Evolutionary conservation across 2,888 invertebrate species (phyloP), one percentile per base, ranked within the genome.

Genomic region (Colletes collaris): DNA sequence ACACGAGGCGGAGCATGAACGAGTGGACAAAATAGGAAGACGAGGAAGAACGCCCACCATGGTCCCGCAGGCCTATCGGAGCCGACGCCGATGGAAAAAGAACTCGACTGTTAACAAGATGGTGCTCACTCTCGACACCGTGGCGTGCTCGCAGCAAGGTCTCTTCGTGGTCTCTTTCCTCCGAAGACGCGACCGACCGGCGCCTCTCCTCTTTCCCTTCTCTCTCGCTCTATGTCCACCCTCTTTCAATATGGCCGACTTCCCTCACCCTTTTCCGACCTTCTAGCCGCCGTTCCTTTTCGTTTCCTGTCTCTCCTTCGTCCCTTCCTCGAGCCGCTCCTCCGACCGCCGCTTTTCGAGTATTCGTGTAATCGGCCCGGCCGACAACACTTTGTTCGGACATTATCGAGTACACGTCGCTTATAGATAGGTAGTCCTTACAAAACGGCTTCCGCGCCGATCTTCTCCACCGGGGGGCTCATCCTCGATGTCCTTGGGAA

Each of bases 71-170:
- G 90, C 91, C 91, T 90, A 90, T 90, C 91, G 89, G 87, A 86
- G 85, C 86, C 88, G 87, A 85, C 89, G 89, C 85, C 89, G 90
- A 90, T 89, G 91, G 86, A 85, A 90, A 91, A 91, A 90, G 87
- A 91, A 90, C 90, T 88, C 86, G 88, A 83, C 90, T 90, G 91
- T 91, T 90, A 91, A 91, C 91, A 91, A 91, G 91, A 91, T 91
- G 91, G 91, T 91, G 91, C 88, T 90, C 88, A 87, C 87, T 87
- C 86, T 86, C 85, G 81, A 86, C 86, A 86, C 81, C 76, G 84
- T 79, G 67, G 70, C 70, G 63, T 76, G 84, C 72, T 78, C 83
- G 78, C 84, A 67, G 70, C 71, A 79, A 78, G 71, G 68, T 66
- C 71, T 81, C 84, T 71, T 77, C 78, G 71, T 81, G 83, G 77